Evolutionary conservation across 2,797 vertebrate genomes (phyloP).

Genomic region (Macroramphosus scolopax): DNA sequence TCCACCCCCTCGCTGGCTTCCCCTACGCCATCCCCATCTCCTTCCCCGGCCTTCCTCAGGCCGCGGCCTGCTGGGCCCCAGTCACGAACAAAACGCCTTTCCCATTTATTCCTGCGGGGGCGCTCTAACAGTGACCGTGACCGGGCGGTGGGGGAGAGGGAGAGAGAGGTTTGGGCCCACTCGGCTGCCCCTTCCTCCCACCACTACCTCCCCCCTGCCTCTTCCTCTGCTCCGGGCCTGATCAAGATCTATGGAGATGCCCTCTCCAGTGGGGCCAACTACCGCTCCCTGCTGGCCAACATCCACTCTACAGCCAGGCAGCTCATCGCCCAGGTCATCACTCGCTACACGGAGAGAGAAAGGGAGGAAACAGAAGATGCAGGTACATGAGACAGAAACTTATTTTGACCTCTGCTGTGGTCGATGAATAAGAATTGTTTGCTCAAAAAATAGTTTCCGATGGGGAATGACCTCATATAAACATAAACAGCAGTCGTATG

Average conservation of each 20-base stretch:
- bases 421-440: slow-evolving; percentile 45
- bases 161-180: slow-evolving; percentile 75
- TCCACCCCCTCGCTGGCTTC: slow-evolving; percentile 81
- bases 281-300: slow-evolving; percentile 82
- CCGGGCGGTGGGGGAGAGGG: slow-evolving; percentile 73
- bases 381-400: slow-evolving; percentile 58
- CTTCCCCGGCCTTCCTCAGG: slow-evolving; percentile 78
- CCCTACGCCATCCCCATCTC: slow-evolving; percentile 74
- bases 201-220: slow-evolving; percentile 79
- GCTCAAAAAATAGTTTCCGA: slow-evolving; percentile 28
- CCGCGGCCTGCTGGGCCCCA: slow-evolving; percentile 77
- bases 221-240: slow-evolving; percentile 80
- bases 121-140: slow-evolving; percentile 83
- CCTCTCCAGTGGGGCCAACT: slow-evolving; percentile 82
- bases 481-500: slow-evolving; percentile 51
- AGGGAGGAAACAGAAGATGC: slow-evolving; percentile 80
- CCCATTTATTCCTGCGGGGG: slow-evolving; percentile 86
- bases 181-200: slow-evolving; percentile 77
- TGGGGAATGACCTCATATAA: slow-evolving; percentile 49
- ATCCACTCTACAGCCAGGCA: slow-evolving; percentile 78
- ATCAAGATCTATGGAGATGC: slow-evolving; percentile 85
- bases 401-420: slow-evolving; percentile 43
- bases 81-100: slow-evolving; percentile 88
- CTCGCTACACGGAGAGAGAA: slow-evolving; percentile 82
- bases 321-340: slow-evolving; percentile 83